Percentiles rank a stretch among this genome's conserved stretches.
Conservation (phyloP, 2,888 invertebrate genomes). For the Ligdia adustata region DNA sequence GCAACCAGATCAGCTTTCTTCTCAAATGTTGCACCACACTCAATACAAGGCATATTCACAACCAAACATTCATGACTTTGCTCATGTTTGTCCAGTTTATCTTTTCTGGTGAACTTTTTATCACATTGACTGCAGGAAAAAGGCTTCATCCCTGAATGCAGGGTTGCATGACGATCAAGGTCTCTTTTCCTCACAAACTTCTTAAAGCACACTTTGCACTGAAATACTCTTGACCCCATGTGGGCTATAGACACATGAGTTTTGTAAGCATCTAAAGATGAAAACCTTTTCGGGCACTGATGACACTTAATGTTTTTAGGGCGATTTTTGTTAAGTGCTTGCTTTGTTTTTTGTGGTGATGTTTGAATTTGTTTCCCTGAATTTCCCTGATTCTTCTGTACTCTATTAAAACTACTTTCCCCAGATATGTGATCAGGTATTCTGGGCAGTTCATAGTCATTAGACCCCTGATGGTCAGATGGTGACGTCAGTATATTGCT, state of each 20-base stretch:
- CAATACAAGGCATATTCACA: constrained; percentile 85
- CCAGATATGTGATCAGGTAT: constrained; percentile 81
- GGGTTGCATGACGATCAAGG: constrained; percentile 86
- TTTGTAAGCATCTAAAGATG: constrained; percentile 78
- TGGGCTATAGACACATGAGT: constrained; percentile 81
- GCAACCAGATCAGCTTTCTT: constrained; percentile 83
- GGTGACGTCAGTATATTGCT: constrained; percentile 77
- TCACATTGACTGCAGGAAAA: constrained; percentile 88
- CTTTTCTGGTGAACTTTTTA: constrained; percentile 87
- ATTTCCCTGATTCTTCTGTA: constrained; percentile 64
- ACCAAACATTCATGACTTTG: constrained; percentile 85
- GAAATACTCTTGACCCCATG: constrained; percentile 82
- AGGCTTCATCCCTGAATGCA: constrained; percentile 87
- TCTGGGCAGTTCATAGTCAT: constrained; percentile 74
- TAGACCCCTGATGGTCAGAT: constrained; percentile 54
- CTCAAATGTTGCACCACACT: constrained; percentile 85
- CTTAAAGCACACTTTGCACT: constrained; percentile 87
- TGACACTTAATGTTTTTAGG: constrained; percentile 81
- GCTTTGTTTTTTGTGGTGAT: constrained; percentile 65
- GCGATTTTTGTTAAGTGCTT: constrained; percentile 63
- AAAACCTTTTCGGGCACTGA: constrained; percentile 78
- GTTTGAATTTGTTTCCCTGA: constrained; percentile 55
- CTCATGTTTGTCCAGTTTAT: constrained; percentile 87
- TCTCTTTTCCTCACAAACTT: constrained; percentile 88
- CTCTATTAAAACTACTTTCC: constrained; percentile 72